These are phyloP conservation scores for Paramisgurnus dabryanus DNA, from an alignment of 2,113 vertebrate species.

Conservation along the genomic window DNA sequence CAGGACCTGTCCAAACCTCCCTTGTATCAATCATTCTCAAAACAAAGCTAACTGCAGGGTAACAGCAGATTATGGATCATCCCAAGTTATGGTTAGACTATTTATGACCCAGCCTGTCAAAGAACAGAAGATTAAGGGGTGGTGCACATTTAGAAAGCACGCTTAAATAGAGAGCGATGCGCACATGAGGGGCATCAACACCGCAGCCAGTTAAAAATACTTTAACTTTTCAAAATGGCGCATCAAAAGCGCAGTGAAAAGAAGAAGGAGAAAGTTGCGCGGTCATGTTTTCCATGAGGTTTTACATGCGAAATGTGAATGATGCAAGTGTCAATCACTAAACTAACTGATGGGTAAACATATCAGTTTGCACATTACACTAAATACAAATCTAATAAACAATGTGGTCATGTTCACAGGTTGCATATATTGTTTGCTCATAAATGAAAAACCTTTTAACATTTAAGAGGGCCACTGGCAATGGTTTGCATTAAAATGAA, in stretches of 20 bases:
- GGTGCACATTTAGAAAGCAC: too few relatives aligned
- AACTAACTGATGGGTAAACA: constrained; percentile 25
- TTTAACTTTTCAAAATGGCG: too few relatives aligned
- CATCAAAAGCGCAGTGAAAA: too few relatives aligned
- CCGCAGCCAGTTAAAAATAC: too few relatives aligned
- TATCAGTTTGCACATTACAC: constrained; percentile 26
- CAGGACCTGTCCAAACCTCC: constrained; percentile 5
- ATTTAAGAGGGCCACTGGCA: constrained; percentile 70
- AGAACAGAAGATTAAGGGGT: too few relatives aligned
- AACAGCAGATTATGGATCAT: not conserved
- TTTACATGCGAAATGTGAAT: not conserved
- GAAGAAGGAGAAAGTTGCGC: too few relatives aligned
- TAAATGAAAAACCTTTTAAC: constrained; percentile 74
- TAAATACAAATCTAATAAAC: constrained; percentile 71
- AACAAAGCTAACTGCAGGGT: not conserved
- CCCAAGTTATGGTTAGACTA: not conserved
- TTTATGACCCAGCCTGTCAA: too few relatives aligned
- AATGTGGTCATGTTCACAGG: constrained; percentile 67
- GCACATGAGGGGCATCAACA: too few relatives aligned
- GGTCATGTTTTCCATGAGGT: too few relatives aligned
- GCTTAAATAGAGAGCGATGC: too few relatives aligned
- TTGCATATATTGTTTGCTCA: constrained; percentile 73
- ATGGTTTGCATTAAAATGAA: constrained; percentile 79
- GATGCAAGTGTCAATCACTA: constrained; percentile 22
- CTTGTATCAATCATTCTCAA: not conserved